A percentile compares a stretch with the other conserved stretches of the same genome.
These are phyloP conservation scores for Amazonetta brasiliensis DNA, from an alignment of 2,797 vertebrate genomes.

Conservation along the genomic window DNA sequence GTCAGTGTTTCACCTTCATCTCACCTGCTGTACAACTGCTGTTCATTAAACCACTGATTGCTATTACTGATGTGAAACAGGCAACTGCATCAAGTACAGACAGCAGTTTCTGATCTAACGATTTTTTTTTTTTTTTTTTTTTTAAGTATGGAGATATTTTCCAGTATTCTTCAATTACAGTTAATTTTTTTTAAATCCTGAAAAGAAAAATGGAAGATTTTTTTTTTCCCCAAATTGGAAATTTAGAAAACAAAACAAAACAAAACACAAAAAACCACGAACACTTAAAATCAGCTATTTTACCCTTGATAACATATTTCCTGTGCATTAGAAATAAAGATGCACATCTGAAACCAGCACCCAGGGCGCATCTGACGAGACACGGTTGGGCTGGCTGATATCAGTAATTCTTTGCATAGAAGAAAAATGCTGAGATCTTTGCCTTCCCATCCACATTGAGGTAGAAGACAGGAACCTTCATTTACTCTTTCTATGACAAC, in stretches of 20 bases:
- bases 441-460: background rate
- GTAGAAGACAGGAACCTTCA: background rate
- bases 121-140: fast-evolving
- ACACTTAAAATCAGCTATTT: background rate
- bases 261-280: fast-evolving
- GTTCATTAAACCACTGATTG: background rate
- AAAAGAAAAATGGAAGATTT: background rate
- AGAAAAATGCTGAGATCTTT: background rate
- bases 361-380: background rate
- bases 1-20: background rate
- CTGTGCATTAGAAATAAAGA: background rate
- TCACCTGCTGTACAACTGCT: background rate
- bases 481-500: background rate
- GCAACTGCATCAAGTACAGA: background rate
- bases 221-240: background rate
- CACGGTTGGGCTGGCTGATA: background rate
- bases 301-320: background rate
- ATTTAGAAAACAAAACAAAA: background rate
- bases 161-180: background rate
- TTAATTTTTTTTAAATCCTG: background rate
- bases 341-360: background rate
- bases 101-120: background rate
- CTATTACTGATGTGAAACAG: background rate
- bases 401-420: background rate
- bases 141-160: background rate